phyloP scores from a whole-genome alignment of 2,113 vertebrate species.

The Nyctibius bracteatus region DNA sequence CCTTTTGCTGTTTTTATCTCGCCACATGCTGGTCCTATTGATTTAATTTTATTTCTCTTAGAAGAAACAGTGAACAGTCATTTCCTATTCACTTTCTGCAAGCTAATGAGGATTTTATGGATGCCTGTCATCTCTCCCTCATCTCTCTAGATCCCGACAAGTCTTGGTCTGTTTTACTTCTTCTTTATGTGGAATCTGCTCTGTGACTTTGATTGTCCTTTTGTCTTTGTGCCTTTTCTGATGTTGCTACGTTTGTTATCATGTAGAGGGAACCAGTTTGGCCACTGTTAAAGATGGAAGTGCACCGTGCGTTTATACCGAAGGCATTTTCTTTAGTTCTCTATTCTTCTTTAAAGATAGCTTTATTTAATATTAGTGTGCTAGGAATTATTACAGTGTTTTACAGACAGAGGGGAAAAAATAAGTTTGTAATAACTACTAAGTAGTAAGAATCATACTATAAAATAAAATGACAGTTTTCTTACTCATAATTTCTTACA shows the following conservation, averaged over 20 bases:
- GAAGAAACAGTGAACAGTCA: neutral
- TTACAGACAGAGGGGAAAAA: neutral
- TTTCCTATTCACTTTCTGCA: conserved; percentile 1
- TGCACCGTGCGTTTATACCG: neutral
- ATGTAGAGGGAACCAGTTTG: neutral
- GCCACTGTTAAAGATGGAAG: neutral
- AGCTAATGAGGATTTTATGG: conserved; percentile 1
- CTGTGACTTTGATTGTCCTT: neutral
- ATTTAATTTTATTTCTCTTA: conserved; percentile 15
- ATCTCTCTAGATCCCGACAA: neutral
- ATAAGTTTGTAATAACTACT: no score
- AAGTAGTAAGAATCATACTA: neutral
- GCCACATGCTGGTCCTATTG: neutral
- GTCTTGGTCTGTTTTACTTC: neutral
- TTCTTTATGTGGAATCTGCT: neutral
- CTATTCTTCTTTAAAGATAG: neutral
- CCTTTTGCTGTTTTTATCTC: neutral
- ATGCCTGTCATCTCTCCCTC: neutral
- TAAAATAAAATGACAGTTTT: neutral
- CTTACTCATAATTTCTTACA: neutral
- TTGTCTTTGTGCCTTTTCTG: neutral
- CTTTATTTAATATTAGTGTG: neutral
- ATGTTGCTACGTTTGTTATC: neutral
- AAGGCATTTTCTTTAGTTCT: neutral
- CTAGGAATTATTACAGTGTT: neutral